Percentiles rank a stretch among this genome's conserved stretches.
These are phyloP conservation scores for Cheilinus undulatus DNA, from an alignment of 2,113 vertebrate species.

Conservation along the genomic window DNA sequence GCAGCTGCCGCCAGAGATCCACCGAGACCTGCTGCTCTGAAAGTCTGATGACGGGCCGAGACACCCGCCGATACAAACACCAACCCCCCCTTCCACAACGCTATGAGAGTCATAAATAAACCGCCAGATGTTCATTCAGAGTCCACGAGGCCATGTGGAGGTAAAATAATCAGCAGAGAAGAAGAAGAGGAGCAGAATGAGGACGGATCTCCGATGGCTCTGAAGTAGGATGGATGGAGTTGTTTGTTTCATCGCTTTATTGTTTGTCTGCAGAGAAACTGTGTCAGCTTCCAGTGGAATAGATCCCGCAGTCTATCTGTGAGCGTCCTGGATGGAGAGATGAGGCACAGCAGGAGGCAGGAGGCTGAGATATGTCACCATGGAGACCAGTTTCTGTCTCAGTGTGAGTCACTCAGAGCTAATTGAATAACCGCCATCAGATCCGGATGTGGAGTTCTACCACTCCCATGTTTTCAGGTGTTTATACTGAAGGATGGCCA, in stretches of 20 bases:
- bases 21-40: slow-evolving; percentile 37
- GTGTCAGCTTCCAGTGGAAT: background rate
- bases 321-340: background rate
- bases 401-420: background rate
- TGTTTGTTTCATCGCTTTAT: slow-evolving; percentile 1
- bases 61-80: slow-evolving; percentile 18
- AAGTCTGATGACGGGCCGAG: slow-evolving; percentile 31
- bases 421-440: slow-evolving; percentile 1
- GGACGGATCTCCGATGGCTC: background rate
- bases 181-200: background rate
- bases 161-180: slow-evolving; percentile 14
- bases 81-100: background rate
- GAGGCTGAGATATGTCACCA: slow-evolving; percentile 17
- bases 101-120: slow-evolving; percentile 46
- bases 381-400: slow-evolving; percentile 12
- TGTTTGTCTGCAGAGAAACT: background rate
- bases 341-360: background rate
- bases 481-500: no score
- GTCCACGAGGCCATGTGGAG: slow-evolving; percentile 4
- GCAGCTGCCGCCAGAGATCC: slow-evolving; percentile 34
- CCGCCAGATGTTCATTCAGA: slow-evolving; percentile 28
- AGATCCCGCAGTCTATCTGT: background rate
- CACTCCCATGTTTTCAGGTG: no score
- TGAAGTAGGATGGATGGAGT: background rate
- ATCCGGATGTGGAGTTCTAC: slow-evolving; percentile 10